A percentile compares a stretch with the other conserved stretches of the same genome.
phyloP scores from a whole-genome alignment of 2,113 vertebrate genomes.

The Nibea albiflora region DNA sequence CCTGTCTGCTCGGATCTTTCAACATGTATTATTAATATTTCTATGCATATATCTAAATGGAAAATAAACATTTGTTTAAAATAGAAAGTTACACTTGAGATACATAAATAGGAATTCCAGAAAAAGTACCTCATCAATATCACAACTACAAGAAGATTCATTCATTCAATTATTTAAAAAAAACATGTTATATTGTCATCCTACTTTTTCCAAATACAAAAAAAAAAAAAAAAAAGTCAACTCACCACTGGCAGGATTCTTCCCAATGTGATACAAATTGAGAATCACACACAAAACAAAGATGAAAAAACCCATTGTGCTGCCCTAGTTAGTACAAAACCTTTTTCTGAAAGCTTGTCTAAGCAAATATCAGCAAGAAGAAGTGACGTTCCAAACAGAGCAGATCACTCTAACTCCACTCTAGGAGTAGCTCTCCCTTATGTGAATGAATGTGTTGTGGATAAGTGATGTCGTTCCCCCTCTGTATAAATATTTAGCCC shows the following conservation, averaged over 20 bases:
- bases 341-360: conserved; percentile 34
- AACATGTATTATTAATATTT: not conserved
- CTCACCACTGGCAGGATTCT: conserved; percentile 81
- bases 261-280: conserved; percentile 74
- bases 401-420: conserved; percentile 37
- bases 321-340: conserved; percentile 30
- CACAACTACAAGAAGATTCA: not conserved
- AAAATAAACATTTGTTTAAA: not conserved
- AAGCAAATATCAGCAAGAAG: conserved; percentile 44
- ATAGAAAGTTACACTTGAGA: not conserved
- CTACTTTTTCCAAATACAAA: not conserved
- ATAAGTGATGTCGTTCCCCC: conserved; percentile 83
- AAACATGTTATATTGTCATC: not conserved
- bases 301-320: conserved; percentile 73
- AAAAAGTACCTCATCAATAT: not conserved
- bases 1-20: not conserved
- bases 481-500: conserved; percentile 88
- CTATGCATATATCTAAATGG: not conserved
- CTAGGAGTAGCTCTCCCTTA: conserved; percentile 71
- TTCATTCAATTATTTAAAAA: not conserved
- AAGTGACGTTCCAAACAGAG: conserved; percentile 48
- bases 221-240: conserved; percentile 45
- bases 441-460: conserved; percentile 85
- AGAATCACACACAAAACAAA: conserved; percentile 70
- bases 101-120: not conserved